Percentiles rank a stretch among this genome's conserved stretches.
phyloP scores from a whole-genome alignment of 2,888 invertebrate genomes.

The Caenorhabditis macrosperma region DNA sequence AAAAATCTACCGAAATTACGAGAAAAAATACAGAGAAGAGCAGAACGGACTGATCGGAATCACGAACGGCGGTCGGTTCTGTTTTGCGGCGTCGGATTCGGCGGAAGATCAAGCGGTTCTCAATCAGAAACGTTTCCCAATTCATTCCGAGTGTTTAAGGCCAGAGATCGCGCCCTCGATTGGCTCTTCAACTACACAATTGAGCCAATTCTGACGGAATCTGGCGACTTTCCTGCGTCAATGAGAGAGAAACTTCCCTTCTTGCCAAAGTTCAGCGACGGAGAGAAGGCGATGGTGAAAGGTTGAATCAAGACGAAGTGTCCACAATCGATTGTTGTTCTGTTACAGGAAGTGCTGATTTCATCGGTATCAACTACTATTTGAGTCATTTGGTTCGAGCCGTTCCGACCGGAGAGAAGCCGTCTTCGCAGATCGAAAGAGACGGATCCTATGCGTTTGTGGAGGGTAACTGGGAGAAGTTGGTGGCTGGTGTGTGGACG shows the following conservation, averaged over 20 bases:
- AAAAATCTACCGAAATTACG: conserved; percentile 84
- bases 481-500: not conserved
- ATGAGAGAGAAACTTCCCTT: conserved; percentile 53
- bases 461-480: conserved; percentile 64
- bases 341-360: conserved; percentile 84
- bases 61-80: conserved; percentile 47
- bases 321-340: not conserved
- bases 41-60: conserved; percentile 57
- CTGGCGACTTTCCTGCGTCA: conserved; percentile 60
- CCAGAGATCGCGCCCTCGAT: conserved; percentile 46
- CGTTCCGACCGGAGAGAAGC: conserved; percentile 6
- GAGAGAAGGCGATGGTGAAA: conserved; percentile 53
- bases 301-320: conserved; percentile 2
- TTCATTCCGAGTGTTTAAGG: conserved; percentile 13
- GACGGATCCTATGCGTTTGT: conserved; percentile 35
- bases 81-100: conserved; percentile 32
- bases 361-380: conserved; percentile 87
- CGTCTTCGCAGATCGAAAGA: conserved; percentile 31
- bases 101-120: conserved; percentile 23
- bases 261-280: conserved; percentile 63
- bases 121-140: too few relatives aligned
- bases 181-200: conserved; percentile 59
- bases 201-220: conserved; percentile 57
- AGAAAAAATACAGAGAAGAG: conserved; percentile 82
- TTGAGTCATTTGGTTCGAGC: conserved; percentile 73